Evolutionary conservation across 2,797 vertebrate species (phyloP).

Genomic region (Oreortyx pictus): DNA sequence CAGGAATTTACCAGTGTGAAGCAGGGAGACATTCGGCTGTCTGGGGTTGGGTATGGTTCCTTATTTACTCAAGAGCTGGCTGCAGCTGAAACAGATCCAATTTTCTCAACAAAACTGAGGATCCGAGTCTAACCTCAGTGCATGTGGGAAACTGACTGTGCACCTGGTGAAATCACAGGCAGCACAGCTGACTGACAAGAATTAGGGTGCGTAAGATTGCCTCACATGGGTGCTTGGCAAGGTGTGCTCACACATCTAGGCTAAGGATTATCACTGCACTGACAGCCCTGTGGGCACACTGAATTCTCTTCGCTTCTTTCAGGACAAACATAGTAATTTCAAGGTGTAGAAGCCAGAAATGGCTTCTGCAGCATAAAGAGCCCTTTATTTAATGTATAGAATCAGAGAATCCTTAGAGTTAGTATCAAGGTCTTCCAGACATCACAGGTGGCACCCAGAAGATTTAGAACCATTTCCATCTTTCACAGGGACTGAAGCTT

Average conservation of each 20-base stretch:
- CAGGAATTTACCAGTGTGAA: neutral
- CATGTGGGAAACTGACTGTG: neutral
- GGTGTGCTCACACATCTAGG: neutral
- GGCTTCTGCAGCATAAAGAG: neutral
- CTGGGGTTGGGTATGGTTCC: neutral
- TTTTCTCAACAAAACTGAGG: neutral
- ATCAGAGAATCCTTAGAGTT: too few species aligned
- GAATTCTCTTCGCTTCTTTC: neutral
- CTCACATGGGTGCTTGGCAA: neutral
- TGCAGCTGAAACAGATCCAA: neutral
- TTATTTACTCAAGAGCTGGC: neutral
- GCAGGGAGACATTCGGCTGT: neutral
- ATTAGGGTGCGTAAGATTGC: fast-evolving
- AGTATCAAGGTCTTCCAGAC: neutral
- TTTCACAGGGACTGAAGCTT: neutral
- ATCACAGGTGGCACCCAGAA: neutral
- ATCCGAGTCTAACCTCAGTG: neutral
- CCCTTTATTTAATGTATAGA: neutral
- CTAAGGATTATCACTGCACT: neutral
- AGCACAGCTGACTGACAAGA: neutral
- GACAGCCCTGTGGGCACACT: neutral
- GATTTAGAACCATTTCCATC: neutral
- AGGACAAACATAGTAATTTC: neutral
- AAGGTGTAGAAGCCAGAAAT: neutral
- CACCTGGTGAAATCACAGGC: neutral